Conservation (phyloP, 2,797 vertebrate genomes). For the Sparidentex hasta region DNA sequence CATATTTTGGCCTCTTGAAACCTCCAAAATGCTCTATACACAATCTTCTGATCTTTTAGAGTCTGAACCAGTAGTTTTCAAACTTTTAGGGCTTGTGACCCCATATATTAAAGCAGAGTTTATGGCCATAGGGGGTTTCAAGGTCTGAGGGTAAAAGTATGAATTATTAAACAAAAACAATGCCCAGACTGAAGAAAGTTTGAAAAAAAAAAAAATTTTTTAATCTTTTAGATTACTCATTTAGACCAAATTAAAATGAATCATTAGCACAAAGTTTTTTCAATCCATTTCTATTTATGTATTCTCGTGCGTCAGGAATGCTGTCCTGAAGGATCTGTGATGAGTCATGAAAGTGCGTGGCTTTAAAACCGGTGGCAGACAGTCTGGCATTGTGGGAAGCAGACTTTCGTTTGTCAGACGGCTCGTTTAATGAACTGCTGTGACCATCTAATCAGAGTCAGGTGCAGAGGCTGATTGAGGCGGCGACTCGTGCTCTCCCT, state of each 20-base stretch:
- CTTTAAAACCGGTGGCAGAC: conserved; percentile 8
- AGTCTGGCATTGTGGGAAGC: not conserved
- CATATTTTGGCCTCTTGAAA: no score
- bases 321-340: not conserved
- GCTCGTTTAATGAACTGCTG: conserved; percentile 18
- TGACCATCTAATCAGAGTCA: conserved; percentile 28
- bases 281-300: not conserved
- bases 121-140: no score
- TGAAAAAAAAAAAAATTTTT: no score
- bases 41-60: no score
- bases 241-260: not conserved
- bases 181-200: no score
- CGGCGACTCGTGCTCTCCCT: not conserved
- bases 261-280: not conserved
- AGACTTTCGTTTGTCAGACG: not conserved
- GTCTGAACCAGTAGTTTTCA: no score
- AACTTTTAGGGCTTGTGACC: no score
- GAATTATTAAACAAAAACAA: no score
- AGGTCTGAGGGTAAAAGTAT: no score
- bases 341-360: not conserved
- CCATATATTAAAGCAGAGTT: no score
- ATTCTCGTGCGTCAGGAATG: not conserved
- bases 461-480: conserved; percentile 40
- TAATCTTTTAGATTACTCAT: no score
- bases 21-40: no score